A percentile compares a stretch with the other conserved stretches of the same genome.
These are phyloP conservation scores for Fregata magnificens DNA, from an alignment of 2,113 vertebrate genomes.

Conservation along the genomic window DNA sequence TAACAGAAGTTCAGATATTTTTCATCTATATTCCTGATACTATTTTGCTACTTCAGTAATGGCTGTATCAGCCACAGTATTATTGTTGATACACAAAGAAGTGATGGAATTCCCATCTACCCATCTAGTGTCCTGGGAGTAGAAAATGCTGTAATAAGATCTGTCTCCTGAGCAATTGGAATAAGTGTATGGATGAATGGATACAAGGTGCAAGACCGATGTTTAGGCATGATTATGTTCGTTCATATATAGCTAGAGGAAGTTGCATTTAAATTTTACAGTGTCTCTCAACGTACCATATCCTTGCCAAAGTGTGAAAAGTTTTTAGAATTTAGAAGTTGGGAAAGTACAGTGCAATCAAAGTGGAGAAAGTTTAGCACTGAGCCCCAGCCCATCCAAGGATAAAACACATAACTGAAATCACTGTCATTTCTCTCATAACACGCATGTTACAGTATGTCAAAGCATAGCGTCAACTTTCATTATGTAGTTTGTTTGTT, in stretches of 20 bases:
- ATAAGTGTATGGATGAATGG: neutral
- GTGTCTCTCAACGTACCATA: neutral
- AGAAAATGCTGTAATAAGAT: neutral
- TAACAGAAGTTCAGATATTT: neutral
- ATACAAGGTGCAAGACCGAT: neutral
- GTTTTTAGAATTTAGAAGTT: neutral
- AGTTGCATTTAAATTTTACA: neutral
- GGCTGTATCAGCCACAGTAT: neutral
- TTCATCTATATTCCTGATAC: neutral
- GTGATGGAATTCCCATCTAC: neutral
- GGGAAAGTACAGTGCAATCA: neutral
- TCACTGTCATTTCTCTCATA: neutral
- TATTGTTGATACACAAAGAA: neutral
- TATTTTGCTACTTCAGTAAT: neutral
- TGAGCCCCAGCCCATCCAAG: neutral
- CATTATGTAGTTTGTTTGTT: neutral
- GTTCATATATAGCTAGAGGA: neutral
- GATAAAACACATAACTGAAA: neutral
- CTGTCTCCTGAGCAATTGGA: neutral
- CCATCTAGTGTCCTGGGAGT: neutral
- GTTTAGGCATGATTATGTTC: neutral
- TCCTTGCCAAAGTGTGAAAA: neutral
- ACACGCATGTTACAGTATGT: neutral
- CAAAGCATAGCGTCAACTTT: neutral
- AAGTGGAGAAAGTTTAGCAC: neutral